Base-by-base conservation (phyloP, 2,113 vertebrate species). In the Oncorhynchus mykiss region DNA sequence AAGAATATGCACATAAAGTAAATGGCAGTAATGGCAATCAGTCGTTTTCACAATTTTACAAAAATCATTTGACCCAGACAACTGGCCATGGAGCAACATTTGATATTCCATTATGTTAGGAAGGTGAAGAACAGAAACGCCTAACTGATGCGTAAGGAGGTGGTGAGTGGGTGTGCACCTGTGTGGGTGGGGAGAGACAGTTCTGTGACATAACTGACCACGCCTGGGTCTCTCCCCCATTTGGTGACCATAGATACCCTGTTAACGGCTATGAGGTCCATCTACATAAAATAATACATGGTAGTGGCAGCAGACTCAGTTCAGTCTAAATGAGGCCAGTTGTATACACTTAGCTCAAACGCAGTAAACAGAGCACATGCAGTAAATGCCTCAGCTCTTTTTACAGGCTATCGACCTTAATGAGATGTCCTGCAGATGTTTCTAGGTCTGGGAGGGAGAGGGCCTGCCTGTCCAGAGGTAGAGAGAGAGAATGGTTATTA, bases 21-120 rank as follows among this genome's bases (percentile, higher is more conserved):
- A 34, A 34, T 6, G 31, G 31, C 31, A 34, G 31, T 34, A 34
- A 34, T n/a, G n/a, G n/a, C n/a, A 39, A 39, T 39, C 34, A 39
- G 34, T 34, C 1, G 31, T 34, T 34, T 34, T 34, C 31, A 34
- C 31, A 39, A 39, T 39, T 8, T 39, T 8, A 8, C 34, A 39
- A 39, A 2, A 39, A 7, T 39, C 34, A 39, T 39, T 39, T 39
- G 34, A 39, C 34, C 7, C 34, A 39, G 34, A 39, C 34, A 39
- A 39, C 34, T 39, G 34, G 34, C 34, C 8, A 39, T 39, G 34
- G 7, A 39, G 34, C 34, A 39, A 39, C 34, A 18, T 57, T 13
- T 57, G 76, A 78, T 82, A 72, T 77, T 78, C 39, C 65, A 76
- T 83, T 82, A 80, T 83, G 82, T 87, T 86, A 84, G n/a, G 62